Percentiles rank a stretch among this genome's conserved stretches.
Evolutionary conservation across 2,888 invertebrate genomes (phyloP).

Genomic region (Salticus scenicus): DNA sequence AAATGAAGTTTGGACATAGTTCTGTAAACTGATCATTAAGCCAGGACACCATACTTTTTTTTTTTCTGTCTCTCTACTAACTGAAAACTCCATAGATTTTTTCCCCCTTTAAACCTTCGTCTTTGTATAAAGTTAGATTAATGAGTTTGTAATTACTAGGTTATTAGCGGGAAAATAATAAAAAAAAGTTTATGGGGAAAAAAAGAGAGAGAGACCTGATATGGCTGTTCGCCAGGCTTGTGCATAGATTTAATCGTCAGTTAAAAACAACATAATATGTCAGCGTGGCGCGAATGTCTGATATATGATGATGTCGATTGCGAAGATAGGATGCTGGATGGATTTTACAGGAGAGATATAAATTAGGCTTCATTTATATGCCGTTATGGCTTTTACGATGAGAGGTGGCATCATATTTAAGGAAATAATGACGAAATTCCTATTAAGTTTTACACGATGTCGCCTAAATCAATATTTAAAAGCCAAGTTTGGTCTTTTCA

Average conservation of each 20-base stretch:
- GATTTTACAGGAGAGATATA: neutral
- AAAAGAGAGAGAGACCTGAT: slow-evolving; percentile 15
- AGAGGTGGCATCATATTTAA: too few relatives aligned
- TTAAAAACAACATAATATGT: slow-evolving; percentile 51
- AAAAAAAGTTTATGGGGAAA: slow-evolving; percentile 16
- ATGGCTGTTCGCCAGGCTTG: slow-evolving; percentile 51
- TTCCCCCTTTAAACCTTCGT: slow-evolving; percentile 44
- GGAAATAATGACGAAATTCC: too few relatives aligned
- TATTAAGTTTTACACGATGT: too few relatives aligned
- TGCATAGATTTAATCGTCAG: slow-evolving; percentile 51
- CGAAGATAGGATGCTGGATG: slow-evolving; percentile 2
- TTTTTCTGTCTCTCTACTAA: slow-evolving; percentile 17
- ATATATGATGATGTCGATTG: slow-evolving; percentile 57
- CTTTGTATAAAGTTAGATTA: slow-evolving; percentile 67
- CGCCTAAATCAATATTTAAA: too few relatives aligned
- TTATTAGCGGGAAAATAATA: slow-evolving; percentile 52
- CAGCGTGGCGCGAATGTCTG: slow-evolving; percentile 18
- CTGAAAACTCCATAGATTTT: slow-evolving; percentile 36
- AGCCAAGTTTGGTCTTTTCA: too few relatives aligned
- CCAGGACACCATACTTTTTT: slow-evolving; percentile 35
- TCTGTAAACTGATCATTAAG: slow-evolving; percentile 69
- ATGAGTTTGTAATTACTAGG: slow-evolving; percentile 69
- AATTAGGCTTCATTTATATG: neutral
- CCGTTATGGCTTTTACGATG: too few relatives aligned
- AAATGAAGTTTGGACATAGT: slow-evolving; percentile 61